Evolutionary conservation across 1,140 invertebrate genomes (phyloP).

Genomic region (Anoplophora glabripennis): DNA sequence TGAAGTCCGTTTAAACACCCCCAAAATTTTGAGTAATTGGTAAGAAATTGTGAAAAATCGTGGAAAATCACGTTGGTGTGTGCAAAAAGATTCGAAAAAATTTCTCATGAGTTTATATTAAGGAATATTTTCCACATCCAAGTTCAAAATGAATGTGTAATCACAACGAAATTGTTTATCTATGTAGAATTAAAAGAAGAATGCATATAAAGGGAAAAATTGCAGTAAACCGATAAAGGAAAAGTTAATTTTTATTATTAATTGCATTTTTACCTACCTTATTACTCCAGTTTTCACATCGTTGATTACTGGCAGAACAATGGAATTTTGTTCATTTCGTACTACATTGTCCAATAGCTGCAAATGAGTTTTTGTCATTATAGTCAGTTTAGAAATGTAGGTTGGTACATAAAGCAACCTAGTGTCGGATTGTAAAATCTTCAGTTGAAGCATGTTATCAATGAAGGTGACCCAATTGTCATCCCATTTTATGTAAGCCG

Average conservation of each 20-base stretch:
- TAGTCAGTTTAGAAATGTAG: constrained; percentile 72
- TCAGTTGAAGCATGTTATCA: constrained; percentile 89
- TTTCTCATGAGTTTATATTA: too few relatives aligned
- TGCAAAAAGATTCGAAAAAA: too few relatives aligned
- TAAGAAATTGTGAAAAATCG: too few relatives aligned
- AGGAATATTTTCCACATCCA: too few relatives aligned
- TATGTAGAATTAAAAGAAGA: too few relatives aligned
- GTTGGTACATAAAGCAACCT: constrained; percentile 80
- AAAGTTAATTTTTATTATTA: neutral
- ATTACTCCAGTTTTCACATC: constrained; percentile 13
- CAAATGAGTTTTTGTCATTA: constrained; percentile 70
- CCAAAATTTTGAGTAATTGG: too few relatives aligned
- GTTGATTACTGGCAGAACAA: constrained; percentile 14
- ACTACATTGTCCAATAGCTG: constrained; percentile 43
- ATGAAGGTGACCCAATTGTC: constrained; percentile 90
- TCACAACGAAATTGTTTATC: too few relatives aligned
- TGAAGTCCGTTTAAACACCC: too few relatives aligned
- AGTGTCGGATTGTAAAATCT: constrained; percentile 71
- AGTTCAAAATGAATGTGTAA: too few relatives aligned
- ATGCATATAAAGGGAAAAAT: too few relatives aligned
- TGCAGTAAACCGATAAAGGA: too few relatives aligned
- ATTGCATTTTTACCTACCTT: constrained; percentile 45
- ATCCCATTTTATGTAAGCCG: constrained; percentile 63
- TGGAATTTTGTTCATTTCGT: neutral
- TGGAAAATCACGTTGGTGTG: too few relatives aligned